These are phyloP conservation scores for Nomada ruficornis DNA, from an alignment of 2,888 invertebrate genomes.

Conservation along the genomic window DNA sequence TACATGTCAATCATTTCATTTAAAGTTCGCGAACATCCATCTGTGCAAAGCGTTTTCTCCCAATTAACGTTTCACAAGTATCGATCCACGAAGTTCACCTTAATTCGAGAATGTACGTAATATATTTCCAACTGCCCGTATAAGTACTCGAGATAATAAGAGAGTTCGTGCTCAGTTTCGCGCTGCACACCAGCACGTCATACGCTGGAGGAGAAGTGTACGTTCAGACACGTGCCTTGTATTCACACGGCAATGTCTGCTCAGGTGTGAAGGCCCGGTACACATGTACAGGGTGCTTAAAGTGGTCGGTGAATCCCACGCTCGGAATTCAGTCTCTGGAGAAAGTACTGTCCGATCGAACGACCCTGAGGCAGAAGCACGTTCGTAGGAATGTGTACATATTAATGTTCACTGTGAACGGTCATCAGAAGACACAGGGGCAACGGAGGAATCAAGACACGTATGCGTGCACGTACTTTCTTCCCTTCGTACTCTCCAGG, in stretches of 20 bases:
- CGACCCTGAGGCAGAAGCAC: constrained; percentile 73
- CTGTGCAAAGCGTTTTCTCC: background rate
- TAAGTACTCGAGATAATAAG: background rate
- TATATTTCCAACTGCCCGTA: background rate
- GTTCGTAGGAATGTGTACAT: constrained; percentile 72
- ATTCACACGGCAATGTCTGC: constrained; percentile 18
- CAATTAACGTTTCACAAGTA: background rate
- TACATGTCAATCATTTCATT: background rate
- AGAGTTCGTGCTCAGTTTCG: background rate
- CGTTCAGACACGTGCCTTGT: constrained; percentile 32
- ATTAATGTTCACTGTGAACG: constrained; percentile 71
- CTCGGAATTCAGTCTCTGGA: constrained; percentile 74
- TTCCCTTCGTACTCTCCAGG: background rate
- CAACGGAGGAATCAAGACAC: background rate
- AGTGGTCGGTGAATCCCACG: constrained; percentile 68
- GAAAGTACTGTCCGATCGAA: constrained; percentile 75
- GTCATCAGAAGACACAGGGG: constrained; percentile 6
- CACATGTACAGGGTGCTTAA: constrained; percentile 24
- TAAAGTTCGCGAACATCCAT: too few relatives aligned
- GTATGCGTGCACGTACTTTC: background rate
- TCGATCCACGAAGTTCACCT: background rate
- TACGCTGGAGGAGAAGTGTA: constrained; percentile 10
- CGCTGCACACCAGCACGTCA: background rate
- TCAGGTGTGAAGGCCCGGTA: constrained; percentile 18
- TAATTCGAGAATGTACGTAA: background rate